Base-by-base conservation (phyloP, 2,113 vertebrate genomes). In the Felis chaus region DNA sequence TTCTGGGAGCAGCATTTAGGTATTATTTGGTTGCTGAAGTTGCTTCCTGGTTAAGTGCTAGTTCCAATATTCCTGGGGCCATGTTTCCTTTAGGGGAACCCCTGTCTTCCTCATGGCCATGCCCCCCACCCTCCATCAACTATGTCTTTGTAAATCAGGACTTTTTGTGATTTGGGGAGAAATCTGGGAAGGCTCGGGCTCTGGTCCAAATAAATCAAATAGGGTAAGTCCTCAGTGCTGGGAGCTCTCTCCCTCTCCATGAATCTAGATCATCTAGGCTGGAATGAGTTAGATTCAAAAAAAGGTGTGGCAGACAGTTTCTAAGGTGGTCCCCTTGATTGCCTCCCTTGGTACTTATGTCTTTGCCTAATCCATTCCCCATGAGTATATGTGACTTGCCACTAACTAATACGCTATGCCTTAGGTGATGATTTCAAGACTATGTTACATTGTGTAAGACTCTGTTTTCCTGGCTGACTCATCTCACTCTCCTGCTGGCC, bases 371-470 rank as follows among this genome's bases (percentile, higher is more conserved):
- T 39, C 19, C 27, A 9, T 18, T 68, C 7, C 33, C 29, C 27
- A 36, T 15, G 85, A 50, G 2, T 29, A 21, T 48, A 15, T 53
- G 15, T 79, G 61, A 83, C 36, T 68, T 83, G 23, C 19, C 71
- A 36, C 68, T 71, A 45, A 48, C 41, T 36, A 45, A 31, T 31
- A 45, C 31, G 15, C 29, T 10, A 6, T 11, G 78, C 48, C 2
- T 27, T 4, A 15, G 57, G 71, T 9, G 27, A 21, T 19, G 23
- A 76, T 53, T 14, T 7, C 10, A 4, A 5, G 45, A 33, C 48
- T 65, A 2, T 3, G 3, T 48, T 31, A 29, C 0, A 0, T 10
- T 29, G 9, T 12, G 0, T 45, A 2, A 50, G 12, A n/a, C 25
- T 39, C 65, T 82, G 33, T 53, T 36, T 39, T 68, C 63, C 63